Evolutionary conservation across 2,113 vertebrate species (phyloP).

Genomic region (Ancistrus triradiatus): DNA sequence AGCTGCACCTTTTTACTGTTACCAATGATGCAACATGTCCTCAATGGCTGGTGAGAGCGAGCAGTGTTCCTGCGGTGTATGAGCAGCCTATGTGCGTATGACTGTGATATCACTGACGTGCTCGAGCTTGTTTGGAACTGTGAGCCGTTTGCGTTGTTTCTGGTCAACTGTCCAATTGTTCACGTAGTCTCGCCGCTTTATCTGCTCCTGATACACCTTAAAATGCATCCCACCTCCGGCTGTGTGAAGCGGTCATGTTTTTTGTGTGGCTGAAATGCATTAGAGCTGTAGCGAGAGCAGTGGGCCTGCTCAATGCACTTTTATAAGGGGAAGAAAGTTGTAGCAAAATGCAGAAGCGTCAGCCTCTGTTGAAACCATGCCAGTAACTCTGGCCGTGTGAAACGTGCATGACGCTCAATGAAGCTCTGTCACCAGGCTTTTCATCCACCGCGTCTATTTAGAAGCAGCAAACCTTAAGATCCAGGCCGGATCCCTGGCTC

Average conservation of each 20-base stretch:
- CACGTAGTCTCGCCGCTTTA: too few relatives aligned
- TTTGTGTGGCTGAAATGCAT: too few relatives aligned
- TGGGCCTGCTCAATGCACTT: background rate
- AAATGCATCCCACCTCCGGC: too few relatives aligned
- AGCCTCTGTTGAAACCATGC: conserved; percentile 47
- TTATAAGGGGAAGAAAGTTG: too few relatives aligned
- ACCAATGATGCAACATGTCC: conserved; percentile 43
- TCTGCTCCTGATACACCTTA: too few relatives aligned
- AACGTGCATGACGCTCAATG: too few relatives aligned
- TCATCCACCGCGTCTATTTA: background rate
- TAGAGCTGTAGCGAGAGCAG: conserved; percentile 46
- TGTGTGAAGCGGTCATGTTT: too few relatives aligned
- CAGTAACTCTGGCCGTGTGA: too few relatives aligned
- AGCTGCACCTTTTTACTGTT: conserved; percentile 47
- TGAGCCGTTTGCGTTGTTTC: too few relatives aligned
- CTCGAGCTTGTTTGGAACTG: background rate
- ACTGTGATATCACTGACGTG: background rate
- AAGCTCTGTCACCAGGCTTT: background rate
- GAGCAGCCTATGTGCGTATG: background rate
- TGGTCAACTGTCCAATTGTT: too few relatives aligned
- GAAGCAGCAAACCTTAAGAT: background rate
- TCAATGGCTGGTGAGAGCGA: conserved; percentile 35
- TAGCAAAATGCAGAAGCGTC: conserved; percentile 16
- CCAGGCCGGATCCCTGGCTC: background rate
- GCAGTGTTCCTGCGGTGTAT: conserved; percentile 18